Percentiles rank a stretch among this genome's conserved stretches.
phyloP scores from a whole-genome alignment of 2,113 vertebrate genomes.

The Plectropomus leopardus region DNA sequence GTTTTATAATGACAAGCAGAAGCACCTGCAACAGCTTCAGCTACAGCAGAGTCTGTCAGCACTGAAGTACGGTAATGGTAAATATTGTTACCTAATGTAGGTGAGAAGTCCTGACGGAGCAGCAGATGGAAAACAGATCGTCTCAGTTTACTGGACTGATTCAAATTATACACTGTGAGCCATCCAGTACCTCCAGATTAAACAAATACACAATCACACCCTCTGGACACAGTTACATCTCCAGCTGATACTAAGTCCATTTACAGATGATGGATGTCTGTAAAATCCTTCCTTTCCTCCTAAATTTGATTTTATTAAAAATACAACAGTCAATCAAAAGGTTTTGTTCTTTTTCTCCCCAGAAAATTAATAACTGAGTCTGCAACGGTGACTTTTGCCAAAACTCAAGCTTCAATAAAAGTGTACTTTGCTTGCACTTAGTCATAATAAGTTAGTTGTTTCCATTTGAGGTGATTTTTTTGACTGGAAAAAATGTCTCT shows the following conservation, averaged over 20 bases:
- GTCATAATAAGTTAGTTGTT: background rate
- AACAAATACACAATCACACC: slow-evolving; percentile 30
- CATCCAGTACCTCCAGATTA: slow-evolving; percentile 30
- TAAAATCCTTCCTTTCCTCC: slow-evolving; percentile 1
- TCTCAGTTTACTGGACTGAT: slow-evolving; percentile 32
- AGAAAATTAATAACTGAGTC: background rate
- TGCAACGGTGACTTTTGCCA: background rate
- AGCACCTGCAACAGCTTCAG: background rate
- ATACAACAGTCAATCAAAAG: background rate
- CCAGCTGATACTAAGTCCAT: background rate
- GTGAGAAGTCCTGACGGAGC: slow-evolving; percentile 14
- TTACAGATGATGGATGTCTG: slow-evolving; percentile 15
- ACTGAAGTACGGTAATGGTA: background rate
- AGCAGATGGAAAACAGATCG: slow-evolving; percentile 23
- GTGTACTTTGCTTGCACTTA: background rate
- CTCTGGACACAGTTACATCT: slow-evolving; percentile 26
- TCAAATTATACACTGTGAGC: slow-evolving; percentile 35
- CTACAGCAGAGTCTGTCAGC: background rate
- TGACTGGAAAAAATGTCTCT: background rate
- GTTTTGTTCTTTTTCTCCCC: background rate
- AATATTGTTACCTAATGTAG: slow-evolving; percentile 27
- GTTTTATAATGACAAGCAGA: background rate
- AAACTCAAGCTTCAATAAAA: background rate
- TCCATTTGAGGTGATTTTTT: background rate
- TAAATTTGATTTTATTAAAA: background rate